Conservation (phyloP, 2,113 vertebrate genomes). For the Heterotis niloticus region DNA sequence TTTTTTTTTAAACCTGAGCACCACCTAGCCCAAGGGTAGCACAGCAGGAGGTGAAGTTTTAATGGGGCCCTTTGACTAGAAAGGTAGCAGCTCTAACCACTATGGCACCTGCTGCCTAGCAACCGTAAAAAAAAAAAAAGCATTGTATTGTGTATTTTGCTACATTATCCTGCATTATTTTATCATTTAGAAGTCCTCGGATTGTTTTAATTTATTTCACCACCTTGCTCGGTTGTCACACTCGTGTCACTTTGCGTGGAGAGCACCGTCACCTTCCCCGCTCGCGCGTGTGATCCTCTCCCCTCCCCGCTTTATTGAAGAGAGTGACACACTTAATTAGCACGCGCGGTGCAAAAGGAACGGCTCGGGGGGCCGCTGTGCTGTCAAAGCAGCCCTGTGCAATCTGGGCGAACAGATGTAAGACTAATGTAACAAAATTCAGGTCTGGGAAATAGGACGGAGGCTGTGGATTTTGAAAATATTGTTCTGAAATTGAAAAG, state of each 20-base stretch:
- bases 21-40: too few relatives aligned
- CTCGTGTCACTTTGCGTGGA: background rate
- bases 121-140: too few relatives aligned
- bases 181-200: background rate
- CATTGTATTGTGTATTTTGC: too few relatives aligned
- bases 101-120: too few relatives aligned
- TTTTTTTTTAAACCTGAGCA: too few relatives aligned
- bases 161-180: background rate
- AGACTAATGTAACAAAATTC: slow-evolving; percentile 73
- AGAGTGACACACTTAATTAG: slow-evolving; percentile 76
- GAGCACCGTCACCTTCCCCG: background rate
- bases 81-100: too few relatives aligned
- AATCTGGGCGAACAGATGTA: slow-evolving; percentile 75
- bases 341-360: slow-evolving; percentile 58
- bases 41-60: too few relatives aligned
- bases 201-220: too few relatives aligned
- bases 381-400: slow-evolving; percentile 69
- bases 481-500: slow-evolving; percentile 50
- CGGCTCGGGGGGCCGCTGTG: slow-evolving; percentile 64
- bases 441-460: slow-evolving; percentile 66
- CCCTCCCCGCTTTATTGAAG: slow-evolving; percentile 54
- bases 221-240: too few relatives aligned
- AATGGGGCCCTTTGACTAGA: too few relatives aligned
- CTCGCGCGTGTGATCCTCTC: slow-evolving; percentile 41
- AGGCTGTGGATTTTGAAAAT: slow-evolving; percentile 39